Evolutionary conservation across 1,140 invertebrate species (phyloP), one percentile per base, ranked within the genome.

Genomic region (Cylas formicarius): DNA sequence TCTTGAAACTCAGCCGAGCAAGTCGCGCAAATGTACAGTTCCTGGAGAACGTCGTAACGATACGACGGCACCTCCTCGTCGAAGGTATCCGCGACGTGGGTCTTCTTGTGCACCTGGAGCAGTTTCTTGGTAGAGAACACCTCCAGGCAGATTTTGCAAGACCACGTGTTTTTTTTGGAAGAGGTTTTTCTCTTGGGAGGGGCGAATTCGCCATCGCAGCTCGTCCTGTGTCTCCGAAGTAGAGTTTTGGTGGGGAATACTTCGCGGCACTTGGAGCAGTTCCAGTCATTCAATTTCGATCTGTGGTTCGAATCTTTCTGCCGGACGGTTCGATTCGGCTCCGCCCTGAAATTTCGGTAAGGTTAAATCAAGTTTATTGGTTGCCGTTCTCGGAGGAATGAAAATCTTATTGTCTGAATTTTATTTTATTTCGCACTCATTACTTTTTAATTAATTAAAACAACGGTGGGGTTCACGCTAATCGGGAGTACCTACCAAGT

Each of bases 81-180:
- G 13, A 44, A 33, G 14, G 17, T 9, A 1, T 22, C 26, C 10
- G 29, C 21, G 13, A 21, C 34, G 24, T 48, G 48, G 0, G 40
- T 21, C 20, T 50, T 55, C n/a, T 50, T 21, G 21, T 57, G 56
- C 10, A 26, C 33, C 1, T 42, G 19, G 10, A 55, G 32, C 10
- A 41, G 27, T 21, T 39, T 40, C 11, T 27, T 37, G 2, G 33
- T 50, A 1, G 32, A 11, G 31, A 52, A 53, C n/a, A 13, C 8
- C 20, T 50, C 40, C 8, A 9, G 8, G 14, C 55, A 57, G 32
- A 55, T 55, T 24, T 48, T 57, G 34, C 55, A 57, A 5, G 23
- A 19, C 52, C 52, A 57, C 3, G 3, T 42, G 18, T 10, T 27
- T 17, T 42, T 16, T 9, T 6, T 21, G 14, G 14, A 5, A n/a